A percentile compares a stretch with the other conserved stretches of the same genome.
These are phyloP conservation scores for Neolamprologus kungweensis DNA, from an alignment of 2,113 vertebrate genomes.

Conservation along the genomic window DNA sequence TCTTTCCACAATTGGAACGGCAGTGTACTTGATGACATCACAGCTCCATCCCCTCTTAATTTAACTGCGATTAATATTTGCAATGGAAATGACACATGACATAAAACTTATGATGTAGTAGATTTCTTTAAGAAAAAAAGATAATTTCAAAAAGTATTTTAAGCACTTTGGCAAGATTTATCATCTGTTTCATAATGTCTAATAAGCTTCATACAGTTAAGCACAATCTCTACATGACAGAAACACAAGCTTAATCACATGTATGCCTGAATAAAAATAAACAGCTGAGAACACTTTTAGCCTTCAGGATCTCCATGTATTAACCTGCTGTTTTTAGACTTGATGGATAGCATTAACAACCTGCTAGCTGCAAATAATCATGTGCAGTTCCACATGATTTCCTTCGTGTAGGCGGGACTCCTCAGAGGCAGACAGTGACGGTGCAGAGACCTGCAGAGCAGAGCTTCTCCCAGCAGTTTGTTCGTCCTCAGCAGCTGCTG, in stretches of 20 bases:
- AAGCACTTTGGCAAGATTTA: background rate
- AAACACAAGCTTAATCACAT: background rate
- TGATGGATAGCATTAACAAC: background rate
- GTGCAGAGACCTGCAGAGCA: slow-evolving; percentile 71
- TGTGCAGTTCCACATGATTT: accelerated
- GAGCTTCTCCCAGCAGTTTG: slow-evolving; percentile 78
- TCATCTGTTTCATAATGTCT: background rate
- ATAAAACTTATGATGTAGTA: background rate
- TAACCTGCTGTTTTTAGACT: background rate
- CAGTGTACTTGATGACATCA: background rate
- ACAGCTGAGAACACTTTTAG: background rate
- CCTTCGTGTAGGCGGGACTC: slow-evolving; percentile 12
- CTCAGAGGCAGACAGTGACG: slow-evolving; percentile 57
- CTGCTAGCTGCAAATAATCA: background rate
- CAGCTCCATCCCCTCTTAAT: background rate
- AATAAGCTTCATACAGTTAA: background rate
- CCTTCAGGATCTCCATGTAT: background rate
- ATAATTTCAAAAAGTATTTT: background rate
- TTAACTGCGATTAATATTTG: background rate
- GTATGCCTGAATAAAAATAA: background rate
- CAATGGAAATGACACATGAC: background rate
- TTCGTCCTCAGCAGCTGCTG: slow-evolving; percentile 83
- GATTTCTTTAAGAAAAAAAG: background rate
- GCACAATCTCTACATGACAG: background rate
- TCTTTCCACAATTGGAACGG: background rate